Base-by-base conservation (phyloP, 2,797 vertebrate genomes). In the Apodemus agrarius region DNA sequence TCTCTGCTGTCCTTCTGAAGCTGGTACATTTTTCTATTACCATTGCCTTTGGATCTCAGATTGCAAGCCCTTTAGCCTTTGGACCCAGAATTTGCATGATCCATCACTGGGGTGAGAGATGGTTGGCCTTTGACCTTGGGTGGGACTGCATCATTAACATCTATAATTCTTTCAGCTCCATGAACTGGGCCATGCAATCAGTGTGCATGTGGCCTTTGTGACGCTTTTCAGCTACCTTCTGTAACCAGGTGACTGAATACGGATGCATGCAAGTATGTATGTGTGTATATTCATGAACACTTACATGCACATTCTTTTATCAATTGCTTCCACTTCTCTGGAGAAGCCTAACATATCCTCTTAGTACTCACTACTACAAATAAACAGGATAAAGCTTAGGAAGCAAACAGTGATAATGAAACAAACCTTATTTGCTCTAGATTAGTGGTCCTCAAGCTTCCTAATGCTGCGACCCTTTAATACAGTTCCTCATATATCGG, bases 361-460 rank as follows among this genome's bases (percentile, higher is more conserved):
- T 83, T 76, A 94, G 80, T 43, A 86, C 74, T 86, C 67, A 97
- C 59, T 91, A 75, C 52, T 78, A 82, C 34, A 67, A 95, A 24
- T 74, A 65, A 61, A 78, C 87, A 93, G 67, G 80, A 86, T n/a
- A 85, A 72, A 67, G 29, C 49, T 92, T 80, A 92, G 43, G 54
- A 93, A 95, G 86, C 13, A 83, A 87, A 79, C 65, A 57, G 40
- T 63, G 82, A 85, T 75, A 88, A 93, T 85, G 26, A 95, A 57
- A 67, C 26, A 93, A 91, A 93, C 88, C 59, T 74, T 92, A 90
- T 26, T 57, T 37, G 9, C 19, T 57, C 19, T 81, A 37, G 79
- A 57, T 1, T 21, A 57, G 17, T 22, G 49, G 34, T 54, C n/a
- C 31, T 34, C 78, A 61, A 29, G 0, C 54, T 40, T 40, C 57